Evolutionary conservation across 2,888 invertebrate genomes (phyloP), one percentile per base, ranked within the genome.

Genomic region (Drosophila kuntzei): DNA sequence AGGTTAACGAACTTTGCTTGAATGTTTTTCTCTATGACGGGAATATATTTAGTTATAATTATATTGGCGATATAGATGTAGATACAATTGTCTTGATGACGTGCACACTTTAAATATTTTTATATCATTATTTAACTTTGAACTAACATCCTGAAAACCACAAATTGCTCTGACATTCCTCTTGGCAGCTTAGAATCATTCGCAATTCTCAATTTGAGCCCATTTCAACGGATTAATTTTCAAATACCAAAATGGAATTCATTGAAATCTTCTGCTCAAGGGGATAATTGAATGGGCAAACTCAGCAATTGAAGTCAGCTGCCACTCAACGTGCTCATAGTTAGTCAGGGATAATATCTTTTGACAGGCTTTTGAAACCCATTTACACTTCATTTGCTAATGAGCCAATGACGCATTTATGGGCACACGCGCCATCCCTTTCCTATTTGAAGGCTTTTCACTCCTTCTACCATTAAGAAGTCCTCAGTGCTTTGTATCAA

Each of bases 371-470:
- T 71, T 71, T 66, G 41, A 66, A 71, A 62, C 51, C 73, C 71
- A 89, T 87, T 88, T 75, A 71, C 85, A 84, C 73, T 76, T 80
- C 79, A 85, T 85, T 85, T 85, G 55, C 85, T 85, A 89, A 85
- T 85, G 85, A 85, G 79, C 71, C 87, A 87, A 78, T 88, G 80
- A 88, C 76, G 79, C 76, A 80, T 75, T 82, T 72, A 82, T 72
- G 63, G 64, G 37, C 68, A 73, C 72, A 76, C 63, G 70, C 68
- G 67, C 49, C 46, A 61, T 46, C 22, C 12, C 50, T 37, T 22
- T 18, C n/a, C 27, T 12, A 49, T 65, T 60, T 49, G 22, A 60
- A 49, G 55, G 37, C 37, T 65, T 54, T 59, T 46, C 39, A 41
- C 34, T 53, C 63, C 44, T 36, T 16, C 22, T 20, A 58, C 34